Base-by-base conservation (phyloP, 2,888 invertebrate genomes). In the Endomychus coccineus region DNA sequence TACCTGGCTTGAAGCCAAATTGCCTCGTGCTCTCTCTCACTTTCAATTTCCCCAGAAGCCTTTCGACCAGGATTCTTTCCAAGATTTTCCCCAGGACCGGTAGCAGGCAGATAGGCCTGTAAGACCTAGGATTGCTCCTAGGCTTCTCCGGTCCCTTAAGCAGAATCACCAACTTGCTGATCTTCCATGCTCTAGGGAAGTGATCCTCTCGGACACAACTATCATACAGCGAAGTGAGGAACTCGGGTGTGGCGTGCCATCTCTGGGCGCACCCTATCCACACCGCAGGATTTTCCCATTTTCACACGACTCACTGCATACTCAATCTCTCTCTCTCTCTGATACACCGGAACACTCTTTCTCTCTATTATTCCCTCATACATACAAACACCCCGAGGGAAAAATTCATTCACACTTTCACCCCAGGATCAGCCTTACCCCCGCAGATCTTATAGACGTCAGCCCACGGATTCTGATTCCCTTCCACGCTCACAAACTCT, bases 1-100 rank as follows among this genome's bases (percentile, higher is more conserved):
- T 40, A 2, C 31, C 39, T 7, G 14, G 11, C 12, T 11, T 32
- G 7, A 40, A 39, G 4, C 45, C 45, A 14, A 27, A 43, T 33
- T 45, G 39, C 3, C 23, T 30, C n/a, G n/a, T 7, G 12, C 12
- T 9, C 17, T 36, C 11, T 1, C 16, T 10, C n/a, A n/a, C 31
- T n/a, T 5, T 22, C 3, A 27, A n/a, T 6, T 14, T 16, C 1
- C 12, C 7, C 2, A 13, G 6, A n/a, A 39, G 10, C n/a, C 30
- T 17, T 1, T 21, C 21, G 1, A 30, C 34, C 22, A 42, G 14
- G 15, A 41, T 24, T 7, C 36, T 11, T 21, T 45, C 45, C 14
- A 41, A 31, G 3, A 43, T 12, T 21, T 43, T 43, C 1, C 45
- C 31, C 12, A 40, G 14, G 2, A 27, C 21, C 5, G 35, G 27